Percentiles rank a stretch among this genome's conserved stretches.
These are phyloP conservation scores for Buceros bicornis DNA, from an alignment of 2,797 vertebrate genomes.

Conservation along the genomic window DNA sequence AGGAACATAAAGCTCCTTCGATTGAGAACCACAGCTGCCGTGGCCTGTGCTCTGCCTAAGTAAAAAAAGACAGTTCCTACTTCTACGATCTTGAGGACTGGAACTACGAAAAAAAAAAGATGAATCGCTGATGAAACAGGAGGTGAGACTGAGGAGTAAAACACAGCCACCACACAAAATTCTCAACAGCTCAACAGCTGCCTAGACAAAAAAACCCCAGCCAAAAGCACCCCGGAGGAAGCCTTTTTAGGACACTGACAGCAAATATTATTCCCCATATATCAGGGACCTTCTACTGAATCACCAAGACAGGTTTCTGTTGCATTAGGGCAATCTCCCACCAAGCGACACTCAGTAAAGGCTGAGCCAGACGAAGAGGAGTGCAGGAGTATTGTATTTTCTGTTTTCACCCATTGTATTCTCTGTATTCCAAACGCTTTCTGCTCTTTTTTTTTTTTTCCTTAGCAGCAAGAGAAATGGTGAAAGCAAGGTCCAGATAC, in stretches of 20 bases:
- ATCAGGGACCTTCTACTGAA: not conserved
- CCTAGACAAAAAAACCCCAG: not conserved
- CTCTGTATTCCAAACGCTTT: not conserved
- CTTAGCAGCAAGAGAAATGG: not conserved
- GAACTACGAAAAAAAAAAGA: not conserved
- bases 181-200: conserved; percentile 1
- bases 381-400: not conserved
- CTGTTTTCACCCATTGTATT: not conserved
- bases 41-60: not conserved
- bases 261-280: not conserved
- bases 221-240: not conserved
- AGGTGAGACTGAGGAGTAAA: conserved; percentile 4
- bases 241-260: not conserved
- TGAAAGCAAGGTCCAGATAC: not conserved
- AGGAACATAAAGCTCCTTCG: not conserved
- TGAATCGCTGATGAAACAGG: not conserved
- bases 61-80: not conserved
- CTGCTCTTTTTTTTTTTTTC: not conserved
- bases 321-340: not conserved
- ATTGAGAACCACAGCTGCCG: not conserved
- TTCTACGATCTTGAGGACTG: not conserved
- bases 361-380: not conserved
- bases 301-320: not conserved
- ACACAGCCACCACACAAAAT: not conserved
- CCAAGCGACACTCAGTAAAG: not conserved